Evolutionary conservation across 2,888 invertebrate species (phyloP).

Genomic region (Philonicus albiceps): DNA sequence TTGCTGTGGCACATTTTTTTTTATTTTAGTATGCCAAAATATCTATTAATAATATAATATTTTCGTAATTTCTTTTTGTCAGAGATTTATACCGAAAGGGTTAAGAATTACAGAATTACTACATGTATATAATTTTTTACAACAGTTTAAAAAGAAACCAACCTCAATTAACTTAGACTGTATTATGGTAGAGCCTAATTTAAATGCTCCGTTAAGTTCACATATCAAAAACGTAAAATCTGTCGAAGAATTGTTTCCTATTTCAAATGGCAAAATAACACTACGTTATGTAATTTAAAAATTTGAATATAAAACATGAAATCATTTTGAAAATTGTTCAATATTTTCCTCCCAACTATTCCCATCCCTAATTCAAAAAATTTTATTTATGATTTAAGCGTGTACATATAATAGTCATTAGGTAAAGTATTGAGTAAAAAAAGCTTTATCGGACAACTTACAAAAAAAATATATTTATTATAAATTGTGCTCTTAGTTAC

Average conservation of each 20-base stretch:
- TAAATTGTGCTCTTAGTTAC: neutral
- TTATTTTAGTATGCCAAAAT: too few species aligned
- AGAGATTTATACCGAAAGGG: neutral
- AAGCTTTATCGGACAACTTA: too few species aligned
- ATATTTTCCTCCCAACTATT: neutral
- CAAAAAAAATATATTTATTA: too few species aligned
- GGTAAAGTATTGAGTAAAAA: too few species aligned
- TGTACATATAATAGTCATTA: too few species aligned
- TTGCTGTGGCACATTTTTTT: too few species aligned
- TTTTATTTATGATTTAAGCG: neutral
- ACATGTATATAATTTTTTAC: neutral
- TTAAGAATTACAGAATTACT: neutral
- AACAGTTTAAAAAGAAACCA: neutral
- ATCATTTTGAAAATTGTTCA: neutral
- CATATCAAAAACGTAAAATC: neutral
- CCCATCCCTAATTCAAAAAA: neutral
- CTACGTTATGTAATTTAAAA: neutral
- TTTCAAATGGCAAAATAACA: neutral
- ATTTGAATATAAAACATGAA: neutral
- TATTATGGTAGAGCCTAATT: neutral
- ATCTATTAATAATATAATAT: too few species aligned
- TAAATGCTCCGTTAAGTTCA: neutral
- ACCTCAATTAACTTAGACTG: neutral
- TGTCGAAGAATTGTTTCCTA: neutral
- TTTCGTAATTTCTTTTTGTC: neutral